phyloP scores from a whole-genome alignment of 2,113 vertebrate species.

The Holacanthus passer region DNA sequence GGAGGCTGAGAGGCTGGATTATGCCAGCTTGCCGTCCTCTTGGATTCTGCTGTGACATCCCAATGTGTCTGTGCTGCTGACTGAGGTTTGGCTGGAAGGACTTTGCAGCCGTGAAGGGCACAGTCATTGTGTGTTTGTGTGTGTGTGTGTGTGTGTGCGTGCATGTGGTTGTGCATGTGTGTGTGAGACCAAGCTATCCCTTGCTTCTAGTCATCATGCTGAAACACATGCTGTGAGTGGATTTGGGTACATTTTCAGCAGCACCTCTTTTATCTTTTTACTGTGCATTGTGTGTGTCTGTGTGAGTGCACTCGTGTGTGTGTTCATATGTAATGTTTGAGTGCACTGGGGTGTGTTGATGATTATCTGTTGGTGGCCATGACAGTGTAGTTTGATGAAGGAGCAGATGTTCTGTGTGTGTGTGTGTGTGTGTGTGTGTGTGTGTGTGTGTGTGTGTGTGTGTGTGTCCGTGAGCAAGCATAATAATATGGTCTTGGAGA shows the following conservation, averaged over 20 bases:
- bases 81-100: slow-evolving; percentile 63
- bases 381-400: slow-evolving; percentile 31
- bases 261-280: slow-evolving; percentile 33
- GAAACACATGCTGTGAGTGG: slow-evolving; percentile 34
- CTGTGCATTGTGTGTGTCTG: not conserved
- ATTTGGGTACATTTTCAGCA: slow-evolving; percentile 44
- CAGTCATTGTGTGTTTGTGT: slow-evolving; percentile 56
- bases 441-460: slow-evolving; percentile 27
- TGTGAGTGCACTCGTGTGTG: not conserved
- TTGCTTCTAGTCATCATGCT: slow-evolving; percentile 37
- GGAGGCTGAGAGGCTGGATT: slow-evolving; percentile 37
- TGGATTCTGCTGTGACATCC: slow-evolving; percentile 64
- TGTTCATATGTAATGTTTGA: slow-evolving; percentile 28
- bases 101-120: slow-evolving; percentile 60
- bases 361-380: slow-evolving; percentile 23
- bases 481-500: slow-evolving; percentile 9
- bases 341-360: slow-evolving; percentile 31
- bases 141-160: slow-evolving; percentile 22
- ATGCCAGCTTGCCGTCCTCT: slow-evolving; percentile 53
- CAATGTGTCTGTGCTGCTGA: slow-evolving; percentile 63
- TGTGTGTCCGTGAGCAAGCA: not conserved
- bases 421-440: slow-evolving; percentile 21
- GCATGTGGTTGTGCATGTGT: slow-evolving; percentile 7
- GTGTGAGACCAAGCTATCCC: slow-evolving; percentile 18
- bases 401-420: slow-evolving; percentile 48